Percentiles rank a stretch among this genome's conserved stretches.
Evolutionary conservation across 1,140 invertebrate genomes (phyloP).

Genomic region (Drosophila dunni): DNA sequence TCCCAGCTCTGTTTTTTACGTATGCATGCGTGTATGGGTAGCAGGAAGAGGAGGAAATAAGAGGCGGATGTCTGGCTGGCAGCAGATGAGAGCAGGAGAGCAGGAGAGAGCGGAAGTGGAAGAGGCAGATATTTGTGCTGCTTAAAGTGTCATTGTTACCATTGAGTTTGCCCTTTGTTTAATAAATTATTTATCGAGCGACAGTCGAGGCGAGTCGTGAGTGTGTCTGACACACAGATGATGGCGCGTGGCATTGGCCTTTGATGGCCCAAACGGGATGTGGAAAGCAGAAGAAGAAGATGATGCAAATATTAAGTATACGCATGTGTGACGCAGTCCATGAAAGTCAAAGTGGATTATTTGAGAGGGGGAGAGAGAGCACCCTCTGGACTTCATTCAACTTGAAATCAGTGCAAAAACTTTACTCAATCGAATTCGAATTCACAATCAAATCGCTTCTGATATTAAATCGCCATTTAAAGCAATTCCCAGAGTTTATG

Average conservation of each 20-base stretch:
- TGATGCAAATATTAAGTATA: constrained; percentile 16
- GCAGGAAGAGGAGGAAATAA: constrained; percentile 25
- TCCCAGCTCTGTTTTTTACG: constrained; percentile 9
- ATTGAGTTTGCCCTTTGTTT: constrained; percentile 77
- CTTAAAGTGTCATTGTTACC: constrained; percentile 77
- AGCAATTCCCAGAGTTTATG: constrained; percentile 45
- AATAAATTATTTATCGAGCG: constrained; percentile 73
- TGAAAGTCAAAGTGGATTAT: constrained; percentile 24
- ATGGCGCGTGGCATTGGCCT: constrained; percentile 55
- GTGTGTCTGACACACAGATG: constrained; percentile 31
- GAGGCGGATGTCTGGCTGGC: constrained; percentile 43
- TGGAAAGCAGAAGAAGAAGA: not conserved
- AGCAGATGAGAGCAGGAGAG: constrained; percentile 15
- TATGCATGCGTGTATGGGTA: not conserved
- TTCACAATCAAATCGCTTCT: not conserved
- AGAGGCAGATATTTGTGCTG: constrained; percentile 24
- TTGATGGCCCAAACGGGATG: constrained; percentile 18
- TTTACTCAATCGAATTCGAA: not conserved
- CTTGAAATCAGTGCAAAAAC: constrained; percentile 7
- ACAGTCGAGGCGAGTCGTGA: constrained; percentile 18
- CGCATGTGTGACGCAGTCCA: constrained; percentile 13
- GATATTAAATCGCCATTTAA: constrained; percentile 34
- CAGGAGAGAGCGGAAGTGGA: not conserved
- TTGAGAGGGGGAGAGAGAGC: not conserved
- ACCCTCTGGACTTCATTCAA: not conserved